Conservation (phyloP, 2,888 invertebrate genomes). For the Phaonia tiefii region DNA sequence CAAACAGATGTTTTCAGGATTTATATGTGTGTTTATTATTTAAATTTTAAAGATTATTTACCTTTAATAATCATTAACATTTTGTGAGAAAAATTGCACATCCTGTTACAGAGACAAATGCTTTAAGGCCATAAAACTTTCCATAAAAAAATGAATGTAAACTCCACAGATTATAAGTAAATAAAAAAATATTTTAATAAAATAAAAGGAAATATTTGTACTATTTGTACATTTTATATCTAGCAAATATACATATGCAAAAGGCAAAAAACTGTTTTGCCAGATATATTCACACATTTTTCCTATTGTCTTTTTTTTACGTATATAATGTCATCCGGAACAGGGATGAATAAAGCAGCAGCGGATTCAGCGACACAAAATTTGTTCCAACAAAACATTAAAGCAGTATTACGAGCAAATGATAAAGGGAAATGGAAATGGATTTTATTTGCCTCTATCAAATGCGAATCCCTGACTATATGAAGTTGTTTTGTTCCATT, state of each 20-base stretch:
- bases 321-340: too few species aligned
- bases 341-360: constrained; percentile 50
- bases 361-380: constrained; percentile 36
- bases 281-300: too few species aligned
- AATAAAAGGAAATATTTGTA: constrained; percentile 30
- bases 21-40: too few species aligned
- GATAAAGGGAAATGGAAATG: constrained; percentile 66
- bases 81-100: too few species aligned
- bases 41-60: too few species aligned
- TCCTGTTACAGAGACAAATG: not conserved
- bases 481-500: constrained; percentile 46
- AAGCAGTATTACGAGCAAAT: constrained; percentile 68
- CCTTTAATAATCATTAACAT: too few species aligned
- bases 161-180: constrained; percentile 58
- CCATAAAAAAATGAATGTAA: constrained; percentile 8
- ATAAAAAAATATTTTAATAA: constrained; percentile 41
- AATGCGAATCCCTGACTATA: constrained; percentile 43
- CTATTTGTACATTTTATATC: constrained; percentile 34
- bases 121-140: constrained; percentile 9
- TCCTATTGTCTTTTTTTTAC: not conserved
- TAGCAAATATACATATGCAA: constrained; percentile 13
- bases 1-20: too few species aligned
- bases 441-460: constrained; percentile 63
- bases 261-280: constrained; percentile 7
- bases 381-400: constrained; percentile 64